Evolutionary conservation across 2,113 vertebrate genomes (phyloP), one percentile per base, ranked within the genome.

Genomic region (Lepus timidus): DNA sequence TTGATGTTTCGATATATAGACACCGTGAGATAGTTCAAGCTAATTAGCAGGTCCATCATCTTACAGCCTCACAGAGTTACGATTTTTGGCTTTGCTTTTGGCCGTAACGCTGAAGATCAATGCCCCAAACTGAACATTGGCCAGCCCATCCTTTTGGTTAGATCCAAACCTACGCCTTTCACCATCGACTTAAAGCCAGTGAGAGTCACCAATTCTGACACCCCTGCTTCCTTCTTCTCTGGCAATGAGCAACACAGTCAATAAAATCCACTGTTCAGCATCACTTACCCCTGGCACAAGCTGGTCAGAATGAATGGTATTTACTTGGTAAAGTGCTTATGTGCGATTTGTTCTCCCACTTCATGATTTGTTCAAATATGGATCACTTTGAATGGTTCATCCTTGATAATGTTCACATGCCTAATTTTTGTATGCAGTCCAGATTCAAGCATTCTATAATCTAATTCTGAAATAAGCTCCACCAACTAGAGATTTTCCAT

Each of bases 381-480:
- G 39, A 52, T 68, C 44, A 75, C 33, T 82, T 39, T 67, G 14
- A 74, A 88, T 62, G 84, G 52, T 49, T 49, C 14, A 6, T n/a
- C 8, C 8, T 78, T 84, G 19, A 9, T 58, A 31, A 90, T 11
- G 4, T 86, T 73, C 25, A 52, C 20, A 11, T 25, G 36, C 4
- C 55, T 88, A 19, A 36, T 1, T 87, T 81, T 51, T 33, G 29
- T 74, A 20, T 86, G 11, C 33, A 68, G 74, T 86, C 10, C 31
- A 65, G 16, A 1, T 27, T 86, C 44, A 55, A 11, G 52, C 6
- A 39, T 65, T 86, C 61, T 71, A 58, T 12, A 19, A 3, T 76
- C 82, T 80, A 36, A 78, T 78, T 91, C 55, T 79, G 16, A 82
- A 87, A 65, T 64, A 25, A 88, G 51, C 74, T 93, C 29, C 52